Evolutionary conservation across 2,113 vertebrate species (phyloP).

Genomic region (Leptobrachium leishanense): DNA sequence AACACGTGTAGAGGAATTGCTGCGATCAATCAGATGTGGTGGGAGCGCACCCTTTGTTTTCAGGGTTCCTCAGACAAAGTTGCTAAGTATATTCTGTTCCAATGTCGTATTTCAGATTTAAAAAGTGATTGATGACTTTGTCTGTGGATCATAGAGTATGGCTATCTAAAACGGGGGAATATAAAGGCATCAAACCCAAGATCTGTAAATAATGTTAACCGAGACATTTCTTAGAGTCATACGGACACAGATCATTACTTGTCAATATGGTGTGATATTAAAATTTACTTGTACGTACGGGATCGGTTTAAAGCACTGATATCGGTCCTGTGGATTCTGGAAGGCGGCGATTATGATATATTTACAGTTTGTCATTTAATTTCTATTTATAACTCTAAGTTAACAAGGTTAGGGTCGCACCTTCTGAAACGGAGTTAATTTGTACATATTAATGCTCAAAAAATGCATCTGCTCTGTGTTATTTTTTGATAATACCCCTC

Average conservation of each 20-base stretch:
- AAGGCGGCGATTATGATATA: too few relatives aligned
- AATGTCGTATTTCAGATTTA: constrained; percentile 49
- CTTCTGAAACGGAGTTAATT: too few relatives aligned
- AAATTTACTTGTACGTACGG: constrained; percentile 13
- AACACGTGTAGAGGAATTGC: constrained; percentile 70
- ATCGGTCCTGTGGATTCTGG: not conserved
- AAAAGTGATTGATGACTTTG: constrained; percentile 49
- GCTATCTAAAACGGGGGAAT: constrained; percentile 47
- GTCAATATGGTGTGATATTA: constrained; percentile 41
- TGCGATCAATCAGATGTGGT: constrained; percentile 57
- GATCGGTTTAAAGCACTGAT: not conserved
- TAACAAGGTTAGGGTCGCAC: too few relatives aligned
- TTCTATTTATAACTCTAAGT: too few relatives aligned
- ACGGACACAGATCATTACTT: constrained; percentile 43
- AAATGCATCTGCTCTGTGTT: too few relatives aligned
- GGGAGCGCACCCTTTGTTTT: constrained; percentile 58
- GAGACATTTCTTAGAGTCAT: constrained; percentile 9
- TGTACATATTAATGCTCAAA: too few relatives aligned
- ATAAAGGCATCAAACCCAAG: constrained; percentile 55
- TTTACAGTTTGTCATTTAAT: too few relatives aligned
- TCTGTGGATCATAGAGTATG: constrained; percentile 50
- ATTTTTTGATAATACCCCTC: too few relatives aligned
- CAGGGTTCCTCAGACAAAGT: constrained; percentile 63
- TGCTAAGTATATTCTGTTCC: constrained; percentile 61
- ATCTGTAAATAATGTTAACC: constrained; percentile 45